Conservation (phyloP, 2,113 vertebrate species). For the Plecturocebus donacophilus region DNA sequence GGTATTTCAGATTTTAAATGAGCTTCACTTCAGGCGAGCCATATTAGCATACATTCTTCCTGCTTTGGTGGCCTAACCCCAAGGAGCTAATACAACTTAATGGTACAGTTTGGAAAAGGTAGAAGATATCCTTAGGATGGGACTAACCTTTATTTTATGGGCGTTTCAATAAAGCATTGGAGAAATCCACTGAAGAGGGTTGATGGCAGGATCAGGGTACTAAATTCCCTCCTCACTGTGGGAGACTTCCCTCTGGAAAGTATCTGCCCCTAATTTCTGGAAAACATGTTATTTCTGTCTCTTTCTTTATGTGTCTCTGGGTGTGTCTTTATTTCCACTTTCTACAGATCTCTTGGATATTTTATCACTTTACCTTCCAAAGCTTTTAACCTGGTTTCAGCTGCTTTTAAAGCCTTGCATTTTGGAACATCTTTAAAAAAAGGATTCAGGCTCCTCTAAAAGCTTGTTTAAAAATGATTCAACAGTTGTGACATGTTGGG, state of each 20-base stretch:
- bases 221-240: slow-evolving; percentile 71
- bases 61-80: slow-evolving; percentile 50
- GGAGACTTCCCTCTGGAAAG: background rate
- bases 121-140: slow-evolving; percentile 82
- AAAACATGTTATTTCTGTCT: slow-evolving; percentile 53
- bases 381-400: slow-evolving; percentile 31
- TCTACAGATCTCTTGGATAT: background rate
- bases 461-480: slow-evolving; percentile 35
- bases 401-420: background rate
- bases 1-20: slow-evolving; percentile 61
- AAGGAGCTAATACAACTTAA: slow-evolving; percentile 81
- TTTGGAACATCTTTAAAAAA: slow-evolving; percentile 9
- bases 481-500: background rate
- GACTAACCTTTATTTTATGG: slow-evolving; percentile 85
- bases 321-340: slow-evolving; percentile 64
- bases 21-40: slow-evolving; percentile 40
- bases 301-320: slow-evolving; percentile 43
- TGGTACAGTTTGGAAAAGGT: slow-evolving; percentile 82
- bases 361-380: slow-evolving; percentile 16
- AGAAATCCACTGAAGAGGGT: slow-evolving; percentile 67
- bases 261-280: background rate
- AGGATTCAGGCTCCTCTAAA: background rate
- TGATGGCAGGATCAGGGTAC: slow-evolving; percentile 50
- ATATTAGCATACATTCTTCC: slow-evolving; percentile 55
- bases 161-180: slow-evolving; percentile 72